Evolutionary conservation across 1,140 invertebrate species (phyloP), one percentile per base, ranked within the genome.

Genomic region (Trachymyrmex septentrionalis): DNA sequence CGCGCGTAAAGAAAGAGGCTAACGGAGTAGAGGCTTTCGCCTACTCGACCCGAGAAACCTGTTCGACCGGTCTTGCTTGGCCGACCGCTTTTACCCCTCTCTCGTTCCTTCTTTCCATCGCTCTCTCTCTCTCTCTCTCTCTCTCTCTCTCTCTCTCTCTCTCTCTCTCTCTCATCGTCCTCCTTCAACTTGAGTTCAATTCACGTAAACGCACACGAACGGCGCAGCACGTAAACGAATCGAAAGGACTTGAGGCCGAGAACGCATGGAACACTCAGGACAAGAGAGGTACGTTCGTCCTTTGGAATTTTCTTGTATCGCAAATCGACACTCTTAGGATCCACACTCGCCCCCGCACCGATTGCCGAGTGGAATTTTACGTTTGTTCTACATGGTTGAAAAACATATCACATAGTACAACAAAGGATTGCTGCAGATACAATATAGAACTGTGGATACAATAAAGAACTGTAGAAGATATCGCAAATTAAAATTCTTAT

Each of bases 11-110:
- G 88, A 92, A 91, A 91, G 92, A 94, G 93, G 92, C 93, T 94
- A 94, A 94, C 93, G 94, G 93, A 94, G 93, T 94, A 93, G 91
- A 94, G 90, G 91, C 92, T 93, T 94, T 94, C 93, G 93, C 93
- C 93, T 94, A 94, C 93, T 92, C 91, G 90, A 92, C 90, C 88
- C 88, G 88, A 92, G 89, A 93, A 95, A 94, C 94, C 93, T 92
- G 94, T 94, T 92, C 85, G 91, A 95, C 94, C 94, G 94, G 94
- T 95, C 93, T 93, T 91, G 86, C 93, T 85, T 85, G 87, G 78
- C 73, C 89, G 85, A 93, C 90, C 91, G 77, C 85, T 73, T 77
- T 72, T 88, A n/a, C 53, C 71, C 73, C 77, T 73, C 69, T n/a
- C 53, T 24, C 27, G 34, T 63, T 50, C 24, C 67, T 19, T 24